Conservation (phyloP, 2,888 invertebrate genomes). For the Argynnis bischoffii region DNA sequence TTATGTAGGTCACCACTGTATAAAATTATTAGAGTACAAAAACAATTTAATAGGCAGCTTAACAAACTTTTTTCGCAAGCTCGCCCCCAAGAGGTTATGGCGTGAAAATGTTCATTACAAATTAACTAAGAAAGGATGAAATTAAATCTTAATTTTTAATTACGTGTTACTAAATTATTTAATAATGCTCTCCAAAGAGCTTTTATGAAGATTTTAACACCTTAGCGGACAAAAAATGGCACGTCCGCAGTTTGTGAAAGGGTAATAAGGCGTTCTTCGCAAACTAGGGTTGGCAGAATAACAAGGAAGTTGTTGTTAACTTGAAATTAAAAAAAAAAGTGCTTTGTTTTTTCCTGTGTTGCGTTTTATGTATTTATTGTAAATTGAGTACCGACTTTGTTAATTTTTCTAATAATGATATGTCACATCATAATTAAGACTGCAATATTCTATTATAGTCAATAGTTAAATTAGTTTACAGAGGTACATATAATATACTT, state of each 20-base stretch:
- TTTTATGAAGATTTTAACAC: conserved; percentile 66
- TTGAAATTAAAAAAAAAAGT: conserved; percentile 12
- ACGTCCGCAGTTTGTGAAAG: conserved; percentile 43
- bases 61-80: conserved; percentile 48
- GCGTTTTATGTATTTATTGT: conserved; percentile 2
- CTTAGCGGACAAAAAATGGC: conserved; percentile 64
- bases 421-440: no score
- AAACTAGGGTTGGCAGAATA: conserved; percentile 33
- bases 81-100: conserved; percentile 45
- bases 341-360: conserved; percentile 5
- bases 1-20: conserved; percentile 34
- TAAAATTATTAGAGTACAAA: conserved; percentile 20
- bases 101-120: conserved; percentile 50
- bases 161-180: conserved; percentile 56
- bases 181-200: conserved; percentile 49
- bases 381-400: conserved; percentile 1
- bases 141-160: conserved; percentile 72
- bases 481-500: neutral
- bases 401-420: conserved; percentile 4
- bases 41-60: conserved; percentile 62
- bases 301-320: conserved; percentile 30
- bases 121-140: conserved; percentile 54
- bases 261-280: conserved; percentile 34
- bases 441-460: neutral
- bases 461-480: neutral